Evolutionary conservation across 2,888 invertebrate species (phyloP).

Genomic region (Sicus ferrugineus): DNA sequence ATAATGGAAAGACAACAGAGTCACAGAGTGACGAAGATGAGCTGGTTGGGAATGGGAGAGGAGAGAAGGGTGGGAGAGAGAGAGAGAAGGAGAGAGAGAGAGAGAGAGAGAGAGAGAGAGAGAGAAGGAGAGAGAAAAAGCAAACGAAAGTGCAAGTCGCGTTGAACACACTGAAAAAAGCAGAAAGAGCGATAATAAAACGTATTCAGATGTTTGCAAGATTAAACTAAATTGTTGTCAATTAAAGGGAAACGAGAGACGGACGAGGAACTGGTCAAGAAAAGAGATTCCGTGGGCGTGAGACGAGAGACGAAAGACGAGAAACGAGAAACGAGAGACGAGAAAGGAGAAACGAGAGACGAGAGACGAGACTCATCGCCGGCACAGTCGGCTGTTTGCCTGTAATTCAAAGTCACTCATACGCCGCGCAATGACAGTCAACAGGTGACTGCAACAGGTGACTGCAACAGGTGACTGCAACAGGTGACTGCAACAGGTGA

Average conservation of each 20-base stretch:
- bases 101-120: not conserved
- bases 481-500: too few species aligned
- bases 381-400: constrained; percentile 33
- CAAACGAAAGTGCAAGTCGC: not conserved
- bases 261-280: too few species aligned
- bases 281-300: too few species aligned
- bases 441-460: too few species aligned
- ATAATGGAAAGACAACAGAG: constrained; percentile 25
- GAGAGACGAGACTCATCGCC: not conserved
- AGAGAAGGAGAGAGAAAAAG: not conserved
- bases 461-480: too few species aligned
- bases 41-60: too few species aligned
- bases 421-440: constrained; percentile 20
- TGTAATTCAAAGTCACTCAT: constrained; percentile 25
- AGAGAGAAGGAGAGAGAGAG: not conserved
- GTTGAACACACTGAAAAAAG: too few species aligned
- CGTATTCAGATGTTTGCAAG: too few species aligned
- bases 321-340: not conserved
- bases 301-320: too few species aligned
- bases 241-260: too few species aligned
- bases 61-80: not conserved
- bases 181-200: too few species aligned
- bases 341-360: not conserved
- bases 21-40: not conserved
- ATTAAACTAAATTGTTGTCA: too few species aligned